These are phyloP conservation scores for Uromys caudimaculatus DNA, from an alignment of 2,797 vertebrate genomes.

Conservation along the genomic window DNA sequence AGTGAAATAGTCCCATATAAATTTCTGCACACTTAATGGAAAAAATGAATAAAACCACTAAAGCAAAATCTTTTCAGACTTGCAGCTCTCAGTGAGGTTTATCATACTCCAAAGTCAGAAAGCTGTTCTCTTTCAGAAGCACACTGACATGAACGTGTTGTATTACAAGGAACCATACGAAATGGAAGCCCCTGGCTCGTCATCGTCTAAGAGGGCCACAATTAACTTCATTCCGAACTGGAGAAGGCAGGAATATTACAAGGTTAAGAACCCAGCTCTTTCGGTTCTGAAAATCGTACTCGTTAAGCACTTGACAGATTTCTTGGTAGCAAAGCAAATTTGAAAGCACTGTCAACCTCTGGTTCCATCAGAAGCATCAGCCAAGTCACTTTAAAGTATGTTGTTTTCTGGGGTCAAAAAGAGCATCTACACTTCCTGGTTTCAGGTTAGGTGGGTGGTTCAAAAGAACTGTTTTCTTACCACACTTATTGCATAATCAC, in stretches of 20 bases:
- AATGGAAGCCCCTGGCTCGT: neutral
- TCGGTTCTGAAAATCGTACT: conserved; percentile 14
- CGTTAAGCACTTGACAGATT: neutral
- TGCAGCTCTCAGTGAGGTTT: conserved; percentile 16
- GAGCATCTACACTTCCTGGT: conserved; percentile 60
- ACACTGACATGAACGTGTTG: neutral
- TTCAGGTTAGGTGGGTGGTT: conserved; percentile 37
- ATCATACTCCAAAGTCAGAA: conserved; percentile 20
- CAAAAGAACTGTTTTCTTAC: conserved; percentile 59
- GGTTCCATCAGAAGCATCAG: conserved; percentile 6
- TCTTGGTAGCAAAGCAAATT: neutral
- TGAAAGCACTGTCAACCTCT: neutral
- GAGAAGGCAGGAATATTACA: neutral
- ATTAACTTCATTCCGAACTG: conserved; percentile 31
- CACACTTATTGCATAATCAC: conserved; percentile 57
- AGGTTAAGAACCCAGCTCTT: neutral
- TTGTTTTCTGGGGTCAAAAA: conserved; percentile 27
- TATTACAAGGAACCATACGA: neutral
- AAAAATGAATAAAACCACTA: conserved; percentile 58
- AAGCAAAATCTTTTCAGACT: conserved; percentile 63
- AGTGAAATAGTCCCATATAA: conserved; percentile 32
- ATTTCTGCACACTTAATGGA: neutral
- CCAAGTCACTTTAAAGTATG: neutral
- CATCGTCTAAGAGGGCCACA: neutral
- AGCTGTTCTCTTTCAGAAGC: conserved; percentile 16